These are phyloP conservation scores for Tympanoctomys barrerae DNA, from an alignment of 2,797 vertebrate species.

Conservation along the genomic window DNA sequence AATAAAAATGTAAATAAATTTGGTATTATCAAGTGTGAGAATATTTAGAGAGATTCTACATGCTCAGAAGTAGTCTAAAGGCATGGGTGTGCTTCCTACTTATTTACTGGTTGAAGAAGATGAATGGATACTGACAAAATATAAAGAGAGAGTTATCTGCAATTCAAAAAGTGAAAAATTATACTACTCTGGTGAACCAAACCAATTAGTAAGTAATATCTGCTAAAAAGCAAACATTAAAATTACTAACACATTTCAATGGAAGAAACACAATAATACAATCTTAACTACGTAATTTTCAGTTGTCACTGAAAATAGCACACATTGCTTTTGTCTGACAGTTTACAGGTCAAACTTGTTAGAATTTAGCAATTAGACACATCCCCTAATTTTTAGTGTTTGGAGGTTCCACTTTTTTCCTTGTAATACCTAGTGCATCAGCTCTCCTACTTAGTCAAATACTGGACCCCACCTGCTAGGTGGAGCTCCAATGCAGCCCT, in stretches of 20 bases:
- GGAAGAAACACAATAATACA: neutral
- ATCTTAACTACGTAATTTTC: constrained; percentile 15
- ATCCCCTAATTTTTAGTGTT: neutral
- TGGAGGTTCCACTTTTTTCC: neutral
- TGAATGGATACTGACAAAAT: neutral
- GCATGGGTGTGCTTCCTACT: neutral
- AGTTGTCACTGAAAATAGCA: neutral
- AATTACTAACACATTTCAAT: neutral
- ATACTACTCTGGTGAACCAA: neutral
- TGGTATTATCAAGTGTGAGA: constrained; percentile 2
- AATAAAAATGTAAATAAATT: constrained; percentile 14
- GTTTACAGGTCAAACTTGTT: neutral
- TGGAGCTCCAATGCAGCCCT: neutral
- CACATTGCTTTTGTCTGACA: neutral
- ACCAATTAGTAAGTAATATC: neutral
- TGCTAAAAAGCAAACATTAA: neutral
- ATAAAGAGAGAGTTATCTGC: neutral
- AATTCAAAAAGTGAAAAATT: constrained; percentile 45
- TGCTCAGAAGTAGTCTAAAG: neutral
- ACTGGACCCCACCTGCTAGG: neutral
- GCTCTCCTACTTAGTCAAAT: constrained; percentile 8
- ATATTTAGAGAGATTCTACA: neutral
- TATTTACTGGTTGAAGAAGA: neutral
- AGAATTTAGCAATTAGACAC: neutral
- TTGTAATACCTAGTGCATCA: neutral